Base-by-base conservation (phyloP, 2,888 invertebrate species). In the Cotesia congregata region DNA sequence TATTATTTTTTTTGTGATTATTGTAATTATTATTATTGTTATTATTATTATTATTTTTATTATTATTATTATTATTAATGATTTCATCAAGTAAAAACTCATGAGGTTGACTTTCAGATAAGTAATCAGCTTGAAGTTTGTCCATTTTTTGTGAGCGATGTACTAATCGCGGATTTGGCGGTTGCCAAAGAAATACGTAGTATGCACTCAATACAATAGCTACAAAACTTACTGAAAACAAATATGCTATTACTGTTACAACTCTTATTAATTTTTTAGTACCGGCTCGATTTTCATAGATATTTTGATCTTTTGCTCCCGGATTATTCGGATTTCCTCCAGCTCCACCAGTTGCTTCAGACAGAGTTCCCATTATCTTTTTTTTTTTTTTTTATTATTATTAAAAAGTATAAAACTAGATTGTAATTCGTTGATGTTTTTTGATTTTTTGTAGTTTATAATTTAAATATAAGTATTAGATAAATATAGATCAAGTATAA, bases 141-240 rank as follows among this genome's bases (percentile, higher is more conserved):
- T 79, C 79, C 0, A 68, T 77, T 7, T 80, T 67, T 40, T 79
- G 79, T 6, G 80, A 82, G 20, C 76, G 83, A 61, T 82, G 82
- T 12, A 89, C 82, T 38, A 87, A 87, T 60, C 90, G 89, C 72
- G 92, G 91, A 75, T 88, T 87, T 76, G 93, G 92, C 1, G 95
- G 95, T 84, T 94, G 93, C 96, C 96, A 96, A 84, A 96, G 92
- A 86, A 95, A 94, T 79, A 95, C 92, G 89, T 96, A 96, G 89
- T 96, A 96, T 72, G 94, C 92, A 39, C 95, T 95, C 70, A 96
- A 91, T 71, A 95, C 92, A 83, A 96, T 94, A 5, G 95, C 96
- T 5, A 95, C 95, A 90, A 95, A 92, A n/a, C 96, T 96, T 68
- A 96, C 96, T n/a, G 95, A 94, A 80, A 95, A 91, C 82, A 96